Evolutionary conservation across 1,140 invertebrate genomes (phyloP), one percentile per base, ranked within the genome.

Genomic region (Hylaeus anthracinus): DNA sequence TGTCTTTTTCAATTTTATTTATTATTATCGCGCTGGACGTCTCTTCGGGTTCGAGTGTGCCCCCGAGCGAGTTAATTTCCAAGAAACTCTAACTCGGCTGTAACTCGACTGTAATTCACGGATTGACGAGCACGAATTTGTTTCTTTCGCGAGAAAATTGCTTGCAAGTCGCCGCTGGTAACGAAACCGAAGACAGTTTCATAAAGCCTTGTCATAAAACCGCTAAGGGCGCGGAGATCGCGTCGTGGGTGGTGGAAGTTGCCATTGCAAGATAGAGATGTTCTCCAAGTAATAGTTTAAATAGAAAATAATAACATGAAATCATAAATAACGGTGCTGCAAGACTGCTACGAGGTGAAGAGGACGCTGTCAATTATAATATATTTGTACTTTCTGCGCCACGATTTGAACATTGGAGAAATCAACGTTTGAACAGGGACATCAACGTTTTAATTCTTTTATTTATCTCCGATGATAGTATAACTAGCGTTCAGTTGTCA

Each of bases 61-160:
- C 61, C 61, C 65, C 64, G 51, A 53, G 15, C 48, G 51, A 65
- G 72, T 74, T 43, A 65, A 74, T 65, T 65, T 45, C 48, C 10
- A 26, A 51, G 51, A 55, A 63, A 43, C 37, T 51, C 51, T 51
- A 51, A 51, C 9, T 51, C 10, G 37, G 9, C 3, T 45, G 1
- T 51, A 51, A 51, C 9, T 51, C 10, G 37, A 15, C 3, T 45
- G 1, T 43, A 26, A 65, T 74, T 74, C 48, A 55, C 61, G 61
- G 48, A 64, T 65, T 43, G 15, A 10, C 72, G 72, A 41, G 72
- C 61, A 55, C 2, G 61, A 15, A 65, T 43, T 65, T 65, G 39
- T 63, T 55, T 41, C 48, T 64, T 26, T 3, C 72, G 61, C 72
- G 15, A 37, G 48, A 14, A 65, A 74, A 65, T 63, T 43, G 43